phyloP scores from a whole-genome alignment of 2,797 vertebrate species.

The Clarias platycephalus region DNA sequence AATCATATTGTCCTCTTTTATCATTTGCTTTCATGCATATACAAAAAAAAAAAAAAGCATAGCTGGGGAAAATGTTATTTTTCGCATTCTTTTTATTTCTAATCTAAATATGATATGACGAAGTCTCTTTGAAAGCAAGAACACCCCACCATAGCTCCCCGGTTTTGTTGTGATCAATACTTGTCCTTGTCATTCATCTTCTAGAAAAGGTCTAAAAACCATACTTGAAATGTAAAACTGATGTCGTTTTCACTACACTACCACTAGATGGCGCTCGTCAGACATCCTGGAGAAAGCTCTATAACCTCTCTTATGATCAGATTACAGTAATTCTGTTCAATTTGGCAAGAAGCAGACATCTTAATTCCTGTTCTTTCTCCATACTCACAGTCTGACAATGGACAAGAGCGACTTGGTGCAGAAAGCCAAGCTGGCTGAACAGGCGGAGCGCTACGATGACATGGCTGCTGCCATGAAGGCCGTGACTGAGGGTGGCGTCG shows the following conservation, averaged over 20 bases:
- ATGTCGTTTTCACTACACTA: background rate
- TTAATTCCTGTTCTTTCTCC: background rate
- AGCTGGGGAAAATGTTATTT: too few species aligned
- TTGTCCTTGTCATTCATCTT: background rate
- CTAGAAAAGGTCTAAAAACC: background rate
- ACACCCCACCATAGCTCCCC: background rate
- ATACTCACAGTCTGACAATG: conserved; percentile 78
- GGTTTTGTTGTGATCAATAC: background rate
- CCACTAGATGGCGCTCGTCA: conserved; percentile 1
- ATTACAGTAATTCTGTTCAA: background rate
- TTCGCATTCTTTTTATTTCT: too few species aligned
- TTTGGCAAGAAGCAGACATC: background rate
- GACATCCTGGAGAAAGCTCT: background rate
- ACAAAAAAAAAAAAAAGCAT: background rate
- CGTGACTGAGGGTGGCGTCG: conserved; percentile 89
- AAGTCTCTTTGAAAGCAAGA: background rate
- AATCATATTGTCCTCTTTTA: conserved; percentile 9
- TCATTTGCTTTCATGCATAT: background rate
- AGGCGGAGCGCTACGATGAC: conserved; percentile 97
- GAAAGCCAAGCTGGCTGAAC: conserved; percentile 98
- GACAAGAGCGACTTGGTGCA: conserved; percentile 97
- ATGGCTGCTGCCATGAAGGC: conserved; percentile 96
- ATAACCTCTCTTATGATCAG: background rate
- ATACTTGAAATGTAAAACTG: background rate
- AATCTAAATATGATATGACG: background rate